These are phyloP conservation scores for Drosophila murphyi DNA, from an alignment of 1,140 invertebrate genomes.

Conservation along the genomic window DNA sequence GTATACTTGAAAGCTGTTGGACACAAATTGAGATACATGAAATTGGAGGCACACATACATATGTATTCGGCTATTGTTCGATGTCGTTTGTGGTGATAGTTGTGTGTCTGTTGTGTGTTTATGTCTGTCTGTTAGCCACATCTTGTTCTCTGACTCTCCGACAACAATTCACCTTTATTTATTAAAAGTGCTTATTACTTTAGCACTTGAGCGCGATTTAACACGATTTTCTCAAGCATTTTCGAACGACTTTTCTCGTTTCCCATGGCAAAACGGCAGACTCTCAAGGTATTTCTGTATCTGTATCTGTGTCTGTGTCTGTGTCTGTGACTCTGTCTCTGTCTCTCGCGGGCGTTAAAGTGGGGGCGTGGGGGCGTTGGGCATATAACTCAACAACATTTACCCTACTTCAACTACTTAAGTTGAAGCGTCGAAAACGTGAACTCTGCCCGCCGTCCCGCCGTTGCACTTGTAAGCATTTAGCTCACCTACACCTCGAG, in stretches of 20 bases:
- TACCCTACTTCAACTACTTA: conserved; percentile 29
- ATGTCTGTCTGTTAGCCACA: conserved; percentile 30
- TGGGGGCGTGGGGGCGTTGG: conserved; percentile 2
- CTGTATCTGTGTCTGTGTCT: conserved; percentile 41
- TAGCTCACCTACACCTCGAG: conserved; percentile 65
- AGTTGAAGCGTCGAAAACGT: conserved; percentile 51
- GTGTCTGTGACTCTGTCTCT: conserved; percentile 6
- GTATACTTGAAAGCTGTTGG: neutral
- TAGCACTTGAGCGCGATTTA: conserved; percentile 82
- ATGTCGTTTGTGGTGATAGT: neutral
- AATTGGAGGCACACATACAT: neutral
- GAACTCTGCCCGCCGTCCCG: conserved; percentile 18
- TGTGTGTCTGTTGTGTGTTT: conserved; percentile 22
- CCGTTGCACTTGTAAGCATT: conserved; percentile 61
- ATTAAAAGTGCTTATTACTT: conserved; percentile 83
- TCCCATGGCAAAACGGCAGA: conserved; percentile 36
- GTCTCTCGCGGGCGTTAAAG: conserved; percentile 1
- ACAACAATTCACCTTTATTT: conserved; percentile 73
- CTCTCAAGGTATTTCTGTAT: conserved; percentile 64
- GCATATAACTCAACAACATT: conserved; percentile 35
- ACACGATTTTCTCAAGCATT: conserved; percentile 82
- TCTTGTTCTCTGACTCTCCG: conserved; percentile 4
- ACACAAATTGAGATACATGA: neutral
- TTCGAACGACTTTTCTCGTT: conserved; percentile 62
- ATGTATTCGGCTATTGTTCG: neutral